Conservation (phyloP, 2,113 vertebrate genomes). For the Delphinus delphis region DNA sequence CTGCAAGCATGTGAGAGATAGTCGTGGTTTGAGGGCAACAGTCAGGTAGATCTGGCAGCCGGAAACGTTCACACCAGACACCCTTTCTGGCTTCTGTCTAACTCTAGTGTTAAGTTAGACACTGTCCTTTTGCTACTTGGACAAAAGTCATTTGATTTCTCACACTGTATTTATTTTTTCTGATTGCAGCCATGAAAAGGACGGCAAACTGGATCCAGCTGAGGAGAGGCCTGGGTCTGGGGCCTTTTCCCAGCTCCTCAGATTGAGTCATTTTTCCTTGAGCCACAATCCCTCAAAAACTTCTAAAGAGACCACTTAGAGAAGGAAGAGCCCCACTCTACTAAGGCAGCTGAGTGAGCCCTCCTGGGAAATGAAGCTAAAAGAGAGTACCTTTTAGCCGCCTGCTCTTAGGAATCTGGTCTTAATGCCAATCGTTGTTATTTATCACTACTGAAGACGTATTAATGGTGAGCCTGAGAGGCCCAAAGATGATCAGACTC, state of each 20-base stretch:
- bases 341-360: not conserved
- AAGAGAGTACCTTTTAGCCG: not conserved
- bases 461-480: not conserved
- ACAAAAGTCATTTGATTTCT: not conserved
- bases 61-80: not conserved
- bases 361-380: constrained; percentile 29
- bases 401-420: not conserved
- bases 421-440: not conserved
- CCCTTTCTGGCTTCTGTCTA: not conserved
- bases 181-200: not conserved
- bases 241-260: not conserved
- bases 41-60: constrained; percentile 62
- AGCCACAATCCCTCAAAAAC: not conserved
- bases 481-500: not conserved
- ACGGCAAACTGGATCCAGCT: not conserved
- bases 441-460: constrained; percentile 12
- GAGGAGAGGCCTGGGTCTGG: not conserved
- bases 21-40: constrained; percentile 61
- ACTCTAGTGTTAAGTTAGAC: not conserved
- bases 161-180: not conserved
- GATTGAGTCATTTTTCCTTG: not conserved
- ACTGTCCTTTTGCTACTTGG: not conserved
- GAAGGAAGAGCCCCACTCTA: not conserved
- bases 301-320: constrained; percentile 3
- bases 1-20: constrained; percentile 54